A percentile compares a stretch with the other conserved stretches of the same genome.
phyloP scores from a whole-genome alignment of 2,888 invertebrate genomes.

The Xestoiulus laeticollis region DNA sequence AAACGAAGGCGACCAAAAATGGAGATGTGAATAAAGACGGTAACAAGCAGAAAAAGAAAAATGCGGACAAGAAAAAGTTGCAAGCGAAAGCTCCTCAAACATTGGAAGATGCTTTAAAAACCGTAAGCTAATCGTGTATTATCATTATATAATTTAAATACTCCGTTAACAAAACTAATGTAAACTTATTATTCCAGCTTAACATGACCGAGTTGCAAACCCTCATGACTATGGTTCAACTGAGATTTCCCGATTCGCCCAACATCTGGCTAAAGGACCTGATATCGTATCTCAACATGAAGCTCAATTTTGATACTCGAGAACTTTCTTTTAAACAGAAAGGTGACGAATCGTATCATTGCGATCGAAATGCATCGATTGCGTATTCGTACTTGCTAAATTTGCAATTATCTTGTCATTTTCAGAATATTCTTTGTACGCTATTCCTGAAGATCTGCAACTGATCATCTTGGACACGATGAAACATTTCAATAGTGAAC shows the following conservation, averaged over 20 bases:
- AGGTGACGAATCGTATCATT: too few relatives aligned
- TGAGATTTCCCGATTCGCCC: conserved; percentile 40
- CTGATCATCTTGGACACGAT: neutral
- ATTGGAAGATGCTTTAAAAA: neutral
- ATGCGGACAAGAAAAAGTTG: neutral
- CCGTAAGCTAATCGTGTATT: neutral
- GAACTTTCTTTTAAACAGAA: neutral
- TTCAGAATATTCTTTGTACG: neutral
- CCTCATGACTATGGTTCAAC: neutral
- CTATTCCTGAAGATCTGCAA: neutral
- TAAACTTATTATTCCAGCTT: conserved; percentile 23
- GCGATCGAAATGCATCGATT: too few relatives aligned
- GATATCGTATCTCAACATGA: conserved; percentile 45
- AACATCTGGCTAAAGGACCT: conserved; percentile 46
- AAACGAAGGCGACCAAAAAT: neutral
- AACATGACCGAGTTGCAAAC: conserved; percentile 3
- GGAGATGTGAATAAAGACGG: neutral
- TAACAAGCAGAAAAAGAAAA: neutral
- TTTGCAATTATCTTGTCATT: neutral
- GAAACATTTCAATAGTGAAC: neutral
- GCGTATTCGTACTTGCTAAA: too few relatives aligned
- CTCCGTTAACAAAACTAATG: too few relatives aligned
- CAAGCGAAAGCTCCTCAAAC: neutral
- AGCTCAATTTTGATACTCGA: conserved; percentile 15
- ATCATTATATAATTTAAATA: too few relatives aligned